Base-by-base conservation (phyloP, 1,140 invertebrate species). In the Ceratoteleas bidentatus region DNA sequence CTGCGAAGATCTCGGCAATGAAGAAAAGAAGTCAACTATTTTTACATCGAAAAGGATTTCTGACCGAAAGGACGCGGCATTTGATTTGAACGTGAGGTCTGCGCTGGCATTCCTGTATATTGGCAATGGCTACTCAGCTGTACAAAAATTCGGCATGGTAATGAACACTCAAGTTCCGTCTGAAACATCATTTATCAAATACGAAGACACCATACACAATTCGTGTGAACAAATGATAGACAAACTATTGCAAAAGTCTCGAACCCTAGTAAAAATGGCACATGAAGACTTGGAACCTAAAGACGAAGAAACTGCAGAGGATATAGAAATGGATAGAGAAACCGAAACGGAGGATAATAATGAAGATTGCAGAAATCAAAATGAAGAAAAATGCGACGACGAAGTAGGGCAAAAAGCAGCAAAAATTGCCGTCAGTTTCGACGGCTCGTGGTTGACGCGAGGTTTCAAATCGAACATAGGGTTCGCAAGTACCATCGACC, bases 191-290 rank as follows among this genome's bases (percentile, higher is more conserved):
- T 49, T 49, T 13, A 13, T 49, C n/a, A 49, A 49, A 49, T 49
- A 49, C n/a, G 45, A 49, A 49, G 45, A 49, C n/a, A 49, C n/a
- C 45, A 49, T 49, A 49, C 11, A 49, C 45, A 49, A 49, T 49
- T 49, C 45, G 13, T 49, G 45, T 49, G 13, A 49, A 49, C 11
- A 14, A 14, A 49, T 49, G 45, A 49, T 49, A 6, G 45, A 14
- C 3, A 49, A 14, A 49, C 13, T 49, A 5, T 14, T 49, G 13
- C 45, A 49, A 49, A 49, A 49, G 6, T 13, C 45, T 49, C 45
- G 13, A 49, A 49, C 45, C 45, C 13, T 49, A 13, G 45, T 49
- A 13, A 49, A 49, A 49, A 49, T 49, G 13, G 45, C 45, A n/a
- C 13, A 49, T 13, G 45, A 49, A 49, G 45, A 49, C 13, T 49